Evolutionary conservation across 2,888 invertebrate species (phyloP).

Genomic region (Sinohyriopsis cumingii): DNA sequence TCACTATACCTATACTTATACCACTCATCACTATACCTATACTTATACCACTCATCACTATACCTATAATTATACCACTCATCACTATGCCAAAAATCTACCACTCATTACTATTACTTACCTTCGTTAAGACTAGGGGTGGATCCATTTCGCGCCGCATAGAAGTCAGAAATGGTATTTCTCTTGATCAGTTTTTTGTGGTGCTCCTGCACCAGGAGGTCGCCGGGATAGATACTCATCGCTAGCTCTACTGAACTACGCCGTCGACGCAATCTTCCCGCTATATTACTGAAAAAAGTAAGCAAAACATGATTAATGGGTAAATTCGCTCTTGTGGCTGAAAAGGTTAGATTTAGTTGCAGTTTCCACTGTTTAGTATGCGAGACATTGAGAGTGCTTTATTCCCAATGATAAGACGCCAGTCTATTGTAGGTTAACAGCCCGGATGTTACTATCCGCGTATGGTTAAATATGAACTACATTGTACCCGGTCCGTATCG

Average conservation of each 20-base stretch:
- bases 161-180: conserved; percentile 70
- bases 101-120: conserved; percentile 4
- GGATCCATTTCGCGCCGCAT: conserved; percentile 53
- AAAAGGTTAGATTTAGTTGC: background rate
- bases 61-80: too few species aligned
- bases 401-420: background rate
- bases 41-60: too few species aligned
- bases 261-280: conserved; percentile 57
- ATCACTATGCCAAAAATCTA: too few species aligned
- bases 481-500: too few species aligned
- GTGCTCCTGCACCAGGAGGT: conserved; percentile 64
- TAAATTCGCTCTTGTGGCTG: background rate
- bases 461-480: too few species aligned
- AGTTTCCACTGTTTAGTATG: background rate
- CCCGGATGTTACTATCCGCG: too few species aligned
- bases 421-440: too few species aligned
- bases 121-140: conserved; percentile 31
- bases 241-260: conserved; percentile 67
- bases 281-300: conserved; percentile 47
- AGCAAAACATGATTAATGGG: background rate
- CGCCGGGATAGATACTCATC: conserved; percentile 68
- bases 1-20: too few species aligned
- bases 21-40: too few species aligned
- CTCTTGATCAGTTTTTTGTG: conserved; percentile 68
- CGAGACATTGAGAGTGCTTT: background rate